Base-by-base conservation (phyloP, 30 jellyfish, hydroid and myxozoan genomes). In the Chironex yamaguchii region DNA sequence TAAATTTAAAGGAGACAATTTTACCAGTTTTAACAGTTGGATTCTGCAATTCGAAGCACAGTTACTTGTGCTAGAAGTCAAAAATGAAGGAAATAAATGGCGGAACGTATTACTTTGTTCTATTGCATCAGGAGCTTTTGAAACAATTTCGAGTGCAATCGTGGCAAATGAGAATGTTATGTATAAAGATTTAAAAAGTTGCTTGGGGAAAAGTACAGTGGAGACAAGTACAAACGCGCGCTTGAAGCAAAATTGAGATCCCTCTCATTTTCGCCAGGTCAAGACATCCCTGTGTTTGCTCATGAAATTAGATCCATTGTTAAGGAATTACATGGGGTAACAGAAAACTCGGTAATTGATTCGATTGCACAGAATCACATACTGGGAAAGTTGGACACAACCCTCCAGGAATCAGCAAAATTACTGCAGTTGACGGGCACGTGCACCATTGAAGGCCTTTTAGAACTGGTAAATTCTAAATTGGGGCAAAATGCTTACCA, bases 321-420 rank as follows among this genome's bases (percentile, higher is more conserved):
- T 23, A 65, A 65, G 29, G 79, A 65, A 25, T 25, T n/a, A n/a
- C n/a, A n/a, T n/a, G n/a, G n/a, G n/a, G n/a, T n/a, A n/a, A n/a
- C n/a, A n/a, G n/a, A n/a, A n/a, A n/a, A 14, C 33, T 6, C 49
- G 3, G 79, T 65, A 12, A 65, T 65, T 65, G 51, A 65, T 21
- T 65, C 79, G 33, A 65, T 65, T 25, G 79, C 51, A 21, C 79
- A 65, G 79, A 65, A 65, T 29, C 79, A 65, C 62, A 25, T 25
- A 12, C 29, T 65, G 51, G 64, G 64, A 4, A 65, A 65, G 51
- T 25, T 29, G 62, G 79, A 4, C 4, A 13, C 51, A 12, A 25
- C 3, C 2, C 17, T 21, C 64, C 79, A 65, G 33, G 79, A 65
- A 6, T 51, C 63, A 65, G 79, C 79, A 65, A 65, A n/a, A 65